Evolutionary conservation across 2,797 vertebrate genomes (phyloP).

Genomic region (Enteromius fasciolatus): DNA sequence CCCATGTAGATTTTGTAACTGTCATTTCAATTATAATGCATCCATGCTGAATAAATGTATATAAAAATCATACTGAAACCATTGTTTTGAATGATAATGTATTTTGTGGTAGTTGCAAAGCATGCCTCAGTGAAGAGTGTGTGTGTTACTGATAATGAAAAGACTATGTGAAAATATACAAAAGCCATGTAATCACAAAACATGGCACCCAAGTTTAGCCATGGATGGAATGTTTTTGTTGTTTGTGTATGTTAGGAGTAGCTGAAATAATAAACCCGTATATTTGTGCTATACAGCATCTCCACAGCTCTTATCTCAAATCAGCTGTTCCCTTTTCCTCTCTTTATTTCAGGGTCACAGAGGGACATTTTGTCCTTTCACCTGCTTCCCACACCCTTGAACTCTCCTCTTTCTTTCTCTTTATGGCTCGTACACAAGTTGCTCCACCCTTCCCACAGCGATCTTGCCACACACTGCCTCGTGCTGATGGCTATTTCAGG

Average conservation of each 20-base stretch:
- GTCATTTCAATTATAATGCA: background rate
- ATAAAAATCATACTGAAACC: background rate
- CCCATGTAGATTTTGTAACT: background rate
- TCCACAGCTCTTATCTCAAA: constrained; percentile 14
- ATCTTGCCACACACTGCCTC: constrained; percentile 36
- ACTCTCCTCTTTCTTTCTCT: constrained; percentile 27
- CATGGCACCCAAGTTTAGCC: background rate
- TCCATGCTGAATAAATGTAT: background rate
- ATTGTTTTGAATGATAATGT: background rate
- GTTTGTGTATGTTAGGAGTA: background rate
- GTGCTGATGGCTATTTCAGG: constrained; percentile 64
- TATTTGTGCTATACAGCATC: background rate
- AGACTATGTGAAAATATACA: background rate
- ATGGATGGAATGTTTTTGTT: background rate
- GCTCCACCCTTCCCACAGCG: constrained; percentile 39
- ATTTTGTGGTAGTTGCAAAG: background rate
- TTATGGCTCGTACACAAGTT: constrained; percentile 23
- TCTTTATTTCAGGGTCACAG: constrained; percentile 40
- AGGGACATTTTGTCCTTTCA: constrained; percentile 32
- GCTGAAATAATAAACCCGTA: background rate
- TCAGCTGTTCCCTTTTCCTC: constrained; percentile 23
- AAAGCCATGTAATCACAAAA: background rate
- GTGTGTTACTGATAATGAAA: background rate
- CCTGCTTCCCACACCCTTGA: constrained; percentile 34
- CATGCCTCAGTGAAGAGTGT: background rate